Conservation (phyloP, 2,888 invertebrate species). For the Branchipolynoe longqiensis region DNA sequence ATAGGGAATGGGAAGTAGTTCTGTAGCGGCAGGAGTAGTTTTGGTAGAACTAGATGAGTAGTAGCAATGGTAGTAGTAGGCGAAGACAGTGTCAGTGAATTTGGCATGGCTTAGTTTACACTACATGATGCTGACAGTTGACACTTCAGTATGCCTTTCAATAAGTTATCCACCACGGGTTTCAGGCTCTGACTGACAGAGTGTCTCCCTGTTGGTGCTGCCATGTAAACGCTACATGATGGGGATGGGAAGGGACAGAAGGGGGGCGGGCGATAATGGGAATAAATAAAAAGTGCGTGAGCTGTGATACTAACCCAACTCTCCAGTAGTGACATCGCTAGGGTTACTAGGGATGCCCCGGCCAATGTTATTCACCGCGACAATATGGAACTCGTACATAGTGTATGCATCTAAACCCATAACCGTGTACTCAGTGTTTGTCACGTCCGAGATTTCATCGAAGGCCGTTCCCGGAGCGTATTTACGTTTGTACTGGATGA, state of each 20-base stretch:
- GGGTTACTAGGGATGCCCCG: slow-evolving; percentile 93
- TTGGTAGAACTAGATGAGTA: not conserved
- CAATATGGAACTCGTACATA: slow-evolving; percentile 97
- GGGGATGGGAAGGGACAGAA: not conserved
- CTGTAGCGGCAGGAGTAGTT: not conserved
- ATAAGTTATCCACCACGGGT: not conserved
- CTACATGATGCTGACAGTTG: slow-evolving; percentile 31
- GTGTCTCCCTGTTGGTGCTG: not conserved
- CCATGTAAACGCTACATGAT: slow-evolving; percentile 40
- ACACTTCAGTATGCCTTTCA: slow-evolving; percentile 13
- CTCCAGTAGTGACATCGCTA: slow-evolving; percentile 95
- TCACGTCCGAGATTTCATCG: slow-evolving; percentile 95
- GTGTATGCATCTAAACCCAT: slow-evolving; percentile 92
- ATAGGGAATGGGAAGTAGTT: not conserved
- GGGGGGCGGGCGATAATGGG: no score
- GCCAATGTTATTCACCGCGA: slow-evolving; percentile 96
- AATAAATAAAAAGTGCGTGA: slow-evolving; percentile 57
- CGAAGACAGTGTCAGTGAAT: not conserved
- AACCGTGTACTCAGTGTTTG: slow-evolving; percentile 95
- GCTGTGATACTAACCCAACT: slow-evolving; percentile 89
- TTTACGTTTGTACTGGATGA: slow-evolving; percentile 97
- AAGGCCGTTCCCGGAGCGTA: slow-evolving; percentile 85
- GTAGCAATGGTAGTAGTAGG: slow-evolving; percentile 14
- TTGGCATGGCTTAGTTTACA: not conserved
- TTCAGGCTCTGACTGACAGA: not conserved